Base-by-base conservation (phyloP, 2,113 vertebrate genomes). In the Ariopsis seemanni region DNA sequence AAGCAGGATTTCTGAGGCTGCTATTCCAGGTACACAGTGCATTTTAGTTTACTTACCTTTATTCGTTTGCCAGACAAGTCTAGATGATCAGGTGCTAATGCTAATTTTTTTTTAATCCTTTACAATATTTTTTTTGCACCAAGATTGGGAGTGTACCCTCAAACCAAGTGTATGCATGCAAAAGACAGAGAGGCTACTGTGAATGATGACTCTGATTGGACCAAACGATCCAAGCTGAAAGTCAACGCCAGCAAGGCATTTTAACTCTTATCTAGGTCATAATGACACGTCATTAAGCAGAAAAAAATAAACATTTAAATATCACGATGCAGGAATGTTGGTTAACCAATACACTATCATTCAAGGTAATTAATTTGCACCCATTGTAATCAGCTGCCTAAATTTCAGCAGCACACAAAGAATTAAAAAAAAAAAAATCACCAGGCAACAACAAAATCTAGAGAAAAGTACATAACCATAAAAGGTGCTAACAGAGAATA, bases 221-320 rank as follows among this genome's bases (percentile, higher is more conserved):
- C 86, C 72, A 79, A 81, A 71, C 57, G 71, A 86, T 88, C 72
- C 50, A 10, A 62, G 67, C 88, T 86, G 65, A 89, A 83, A 88
- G 85, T 86, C 57, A 82, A 88, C 52, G 85, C 75, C 85, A 78
- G 53, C 48, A 74, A 79, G 85, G 87, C 84, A 88, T 89, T 89
- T 90, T 55, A 55, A 82, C 67, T 63, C 71, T 84, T 86, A 82
- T 72, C 83, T n/a, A 10, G 63, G 80, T 86, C 75, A 86, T 85
- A 89, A 91, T 86, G 82, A 89, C 83, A 80, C 81, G 25, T 60
- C 67, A 71, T 85, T 82, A 14, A 71, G 62, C 12, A 7, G 11
- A 15, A 71, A 78, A 57, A 88, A 77, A 86, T 83, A 11, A 69
- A 0, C 12, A 63, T 17, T 63, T 82, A 18, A 79, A 53, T 77